Base-by-base conservation (phyloP, 2,888 invertebrate species). In the Orchesellides sinensis region DNA sequence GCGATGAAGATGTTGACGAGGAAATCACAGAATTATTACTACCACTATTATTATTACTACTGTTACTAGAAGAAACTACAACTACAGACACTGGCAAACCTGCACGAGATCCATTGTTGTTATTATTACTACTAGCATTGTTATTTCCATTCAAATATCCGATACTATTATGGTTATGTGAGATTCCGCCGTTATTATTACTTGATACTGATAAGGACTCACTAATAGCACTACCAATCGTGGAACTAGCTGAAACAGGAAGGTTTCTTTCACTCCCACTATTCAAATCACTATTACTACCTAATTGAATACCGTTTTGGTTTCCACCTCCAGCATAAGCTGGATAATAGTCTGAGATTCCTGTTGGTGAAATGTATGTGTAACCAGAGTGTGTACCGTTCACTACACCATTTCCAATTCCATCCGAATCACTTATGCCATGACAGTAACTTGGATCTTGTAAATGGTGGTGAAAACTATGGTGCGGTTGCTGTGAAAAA, bases 311-410 rank as follows among this genome's bases (percentile, higher is more conserved):
- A 23, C 21, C 66, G 32, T 66, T 59, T 8, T 47, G 25, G 35
- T 69, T 80, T 21, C 72, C 72, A 65, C 54, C 54, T 12, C 27
- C 59, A n/a, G 59, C 0, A 27, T 81, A 81, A 21, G 23, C 32
- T 27, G 81, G 14, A 21, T 73, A 81, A 19, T 69, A 81, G 10
- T 81, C 74, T 25, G 81, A 81, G 74, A 81, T 74, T 69, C 81
- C 81, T 0, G 66, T 17, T 17, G 81, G 66, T 56, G 32, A 27
- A 19, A 68, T 23, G 52, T 66, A 81, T 40, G 40, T 35, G 19
- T 68, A 81, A 10, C 65, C 40, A 27, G 19, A 17, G 35, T 63
- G 68, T 40, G 45, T 54, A 25, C 74, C 74, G 59, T 74, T 75
- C 29, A 73, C 65, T 47, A 45, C 45, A 32, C 59, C 72, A 29